phyloP scores from a whole-genome alignment of 1,140 invertebrate species.

The Drosophila busckii region DNA sequence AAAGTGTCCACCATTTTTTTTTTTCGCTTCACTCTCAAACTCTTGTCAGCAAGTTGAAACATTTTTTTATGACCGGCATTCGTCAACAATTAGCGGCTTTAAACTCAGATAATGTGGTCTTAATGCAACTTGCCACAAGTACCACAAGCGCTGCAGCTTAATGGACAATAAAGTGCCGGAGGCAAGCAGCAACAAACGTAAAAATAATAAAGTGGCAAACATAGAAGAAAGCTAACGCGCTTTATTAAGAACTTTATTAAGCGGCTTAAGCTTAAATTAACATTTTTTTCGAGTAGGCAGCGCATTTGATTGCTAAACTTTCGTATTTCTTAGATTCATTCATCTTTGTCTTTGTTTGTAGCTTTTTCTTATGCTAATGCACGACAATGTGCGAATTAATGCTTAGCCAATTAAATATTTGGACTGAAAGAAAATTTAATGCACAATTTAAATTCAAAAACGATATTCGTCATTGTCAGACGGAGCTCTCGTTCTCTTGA shows the following conservation, averaged over 20 bases:
- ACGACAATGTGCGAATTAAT: slow-evolving; percentile 19
- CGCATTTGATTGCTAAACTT: no score
- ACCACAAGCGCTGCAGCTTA: slow-evolving; percentile 12
- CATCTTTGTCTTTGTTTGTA: no score
- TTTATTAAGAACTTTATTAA: no score
- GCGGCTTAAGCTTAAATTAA: no score
- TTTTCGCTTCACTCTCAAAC: no score
- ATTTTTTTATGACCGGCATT: slow-evolving; percentile 30
- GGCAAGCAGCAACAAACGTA: no score
- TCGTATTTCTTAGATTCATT: no score
- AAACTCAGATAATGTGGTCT: slow-evolving; percentile 27
- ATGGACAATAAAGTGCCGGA: slow-evolving; percentile 2
- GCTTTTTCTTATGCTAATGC: no score
- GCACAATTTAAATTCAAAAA: slow-evolving; percentile 24
- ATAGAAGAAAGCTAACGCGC: no score
- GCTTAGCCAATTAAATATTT: slow-evolving; percentile 25
- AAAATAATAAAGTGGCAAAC: no score
- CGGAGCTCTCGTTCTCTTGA: no score
- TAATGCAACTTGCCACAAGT: slow-evolving; percentile 15
- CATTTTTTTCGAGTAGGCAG: no score
- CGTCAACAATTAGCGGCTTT: slow-evolving; percentile 44
- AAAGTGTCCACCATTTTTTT: slow-evolving; percentile 30
- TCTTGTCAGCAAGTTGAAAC: slow-evolving; percentile 10
- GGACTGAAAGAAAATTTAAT: slow-evolving; percentile 19
- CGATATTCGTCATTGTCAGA: slow-evolving; percentile 51